These are phyloP conservation scores for Cheilosia impressa DNA, from an alignment of 2,888 invertebrate genomes.

Conservation along the genomic window DNA sequence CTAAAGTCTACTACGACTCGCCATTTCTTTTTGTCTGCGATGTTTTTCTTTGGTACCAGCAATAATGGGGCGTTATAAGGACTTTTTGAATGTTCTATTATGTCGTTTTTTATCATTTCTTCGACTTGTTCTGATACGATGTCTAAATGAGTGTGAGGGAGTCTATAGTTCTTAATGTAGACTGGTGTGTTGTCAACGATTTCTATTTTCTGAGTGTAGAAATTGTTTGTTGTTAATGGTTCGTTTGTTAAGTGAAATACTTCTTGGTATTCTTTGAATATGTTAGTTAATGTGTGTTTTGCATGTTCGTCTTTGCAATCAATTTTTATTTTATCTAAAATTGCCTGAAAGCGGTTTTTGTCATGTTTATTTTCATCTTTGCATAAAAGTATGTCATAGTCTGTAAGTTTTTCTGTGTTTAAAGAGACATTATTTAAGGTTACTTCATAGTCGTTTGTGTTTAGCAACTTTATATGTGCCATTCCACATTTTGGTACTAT, in stretches of 20 bases:
- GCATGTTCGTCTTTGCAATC: conserved; percentile 2
- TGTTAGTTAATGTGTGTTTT: neutral
- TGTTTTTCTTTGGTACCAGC: conserved; percentile 17
- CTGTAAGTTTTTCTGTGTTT: neutral
- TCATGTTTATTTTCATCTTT: neutral
- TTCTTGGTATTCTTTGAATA: neutral
- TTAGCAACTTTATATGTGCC: conserved; percentile 6
- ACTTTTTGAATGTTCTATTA: conserved; percentile 25
- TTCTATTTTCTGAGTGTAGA: conserved; percentile 24
- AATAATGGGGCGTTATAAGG: conserved; percentile 14
- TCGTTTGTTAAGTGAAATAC: no score
- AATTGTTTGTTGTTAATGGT: conserved; percentile 12
- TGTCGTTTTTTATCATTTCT: neutral
- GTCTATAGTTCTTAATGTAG: no score
- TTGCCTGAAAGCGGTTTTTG: neutral
- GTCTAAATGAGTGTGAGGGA: no score
- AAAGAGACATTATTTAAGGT: neutral
- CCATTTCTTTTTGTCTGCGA: conserved; percentile 24
- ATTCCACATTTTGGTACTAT: conserved; percentile 5
- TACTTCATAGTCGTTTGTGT: conserved; percentile 8
- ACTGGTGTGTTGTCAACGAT: conserved; percentile 32
- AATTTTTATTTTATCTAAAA: neutral
- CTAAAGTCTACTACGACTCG: conserved; percentile 39
- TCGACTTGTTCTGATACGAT: conserved; percentile 5
- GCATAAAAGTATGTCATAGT: neutral